Percentiles rank a stretch among this genome's conserved stretches.
Conservation (phyloP, 1,140 invertebrate species). For the Tetraneura akinire region DNA sequence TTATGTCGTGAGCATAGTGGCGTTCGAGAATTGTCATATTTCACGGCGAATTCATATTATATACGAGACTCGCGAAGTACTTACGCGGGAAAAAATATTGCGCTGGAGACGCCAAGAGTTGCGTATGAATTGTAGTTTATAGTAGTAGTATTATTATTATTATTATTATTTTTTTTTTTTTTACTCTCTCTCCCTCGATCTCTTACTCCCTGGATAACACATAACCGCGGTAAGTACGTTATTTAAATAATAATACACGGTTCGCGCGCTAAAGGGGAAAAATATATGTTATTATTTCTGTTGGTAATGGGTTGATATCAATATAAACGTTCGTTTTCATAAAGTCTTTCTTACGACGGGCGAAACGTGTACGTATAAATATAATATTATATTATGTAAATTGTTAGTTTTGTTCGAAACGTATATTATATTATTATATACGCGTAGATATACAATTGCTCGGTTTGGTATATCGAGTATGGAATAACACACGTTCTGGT, state of each 20-base stretch:
- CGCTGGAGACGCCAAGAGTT: background rate
- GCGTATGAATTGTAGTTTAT: conserved; percentile 18
- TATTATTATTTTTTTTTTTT: background rate
- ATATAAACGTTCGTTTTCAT: background rate
- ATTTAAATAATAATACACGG: conserved; percentile 23
- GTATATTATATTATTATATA: too few species aligned
- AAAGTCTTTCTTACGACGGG: background rate
- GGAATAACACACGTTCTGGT: too few species aligned
- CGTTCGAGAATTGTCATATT: conserved; percentile 7
- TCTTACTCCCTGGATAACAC: background rate
- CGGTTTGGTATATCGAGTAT: too few species aligned
- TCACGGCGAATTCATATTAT: background rate
- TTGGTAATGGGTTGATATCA: background rate
- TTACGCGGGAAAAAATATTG: background rate
- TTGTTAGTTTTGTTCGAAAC: too few species aligned
- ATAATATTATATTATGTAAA: background rate
- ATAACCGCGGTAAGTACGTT: background rate
- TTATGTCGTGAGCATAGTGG: too few species aligned
- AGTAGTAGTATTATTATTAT: too few species aligned
- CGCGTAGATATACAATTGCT: too few species aligned
- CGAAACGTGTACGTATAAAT: too few species aligned
- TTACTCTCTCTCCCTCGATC: too few species aligned
- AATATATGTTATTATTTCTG: background rate
- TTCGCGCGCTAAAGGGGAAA: background rate
- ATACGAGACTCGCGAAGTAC: background rate